These are phyloP conservation scores for Chrysopa pallens DNA, from an alignment of 1,140 invertebrate species.

Conservation along the genomic window DNA sequence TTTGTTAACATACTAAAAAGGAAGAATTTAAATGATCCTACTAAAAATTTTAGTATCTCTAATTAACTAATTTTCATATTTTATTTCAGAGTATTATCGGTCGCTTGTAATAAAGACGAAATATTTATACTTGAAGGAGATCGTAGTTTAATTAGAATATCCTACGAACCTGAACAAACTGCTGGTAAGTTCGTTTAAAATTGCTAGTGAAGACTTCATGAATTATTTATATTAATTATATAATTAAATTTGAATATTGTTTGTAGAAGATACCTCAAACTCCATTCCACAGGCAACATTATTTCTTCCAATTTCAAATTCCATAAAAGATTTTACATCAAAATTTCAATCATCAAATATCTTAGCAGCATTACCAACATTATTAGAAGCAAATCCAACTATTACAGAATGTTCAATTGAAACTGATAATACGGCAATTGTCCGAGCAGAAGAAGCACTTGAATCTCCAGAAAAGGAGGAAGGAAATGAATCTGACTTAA, in stretches of 20 bases:
- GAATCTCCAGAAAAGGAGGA: conserved; percentile 23
- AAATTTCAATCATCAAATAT: conserved; percentile 14
- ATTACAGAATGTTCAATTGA: conserved; percentile 11
- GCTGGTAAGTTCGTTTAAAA: conserved; percentile 11
- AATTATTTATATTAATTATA: too few species aligned
- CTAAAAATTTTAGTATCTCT: too few species aligned
- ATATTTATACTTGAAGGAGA: conserved; percentile 59
- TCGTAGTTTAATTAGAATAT: conserved; percentile 43
- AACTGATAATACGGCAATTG: conserved; percentile 21
- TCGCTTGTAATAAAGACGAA: conserved; percentile 54
- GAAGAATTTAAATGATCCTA: too few species aligned
- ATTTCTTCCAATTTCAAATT: conserved; percentile 12
- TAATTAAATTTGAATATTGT: background rate
- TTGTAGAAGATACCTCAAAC: background rate
- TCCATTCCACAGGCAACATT: conserved; percentile 8
- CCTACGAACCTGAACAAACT: conserved; percentile 30
- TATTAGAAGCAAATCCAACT: conserved; percentile 7
- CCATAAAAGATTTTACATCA: conserved; percentile 13
- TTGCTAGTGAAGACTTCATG: background rate
- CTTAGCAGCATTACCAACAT: conserved; percentile 12
- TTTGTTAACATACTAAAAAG: too few species aligned
- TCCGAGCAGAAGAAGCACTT: conserved; percentile 31
- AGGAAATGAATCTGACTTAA: conserved; percentile 8
- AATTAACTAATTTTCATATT: too few species aligned
- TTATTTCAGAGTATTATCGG: conserved; percentile 27